Percentiles rank a stretch among this genome's conserved stretches.
Evolutionary conservation across 1,140 invertebrate genomes (phyloP).

Genomic region (Meloidogyne hapla): DNA sequence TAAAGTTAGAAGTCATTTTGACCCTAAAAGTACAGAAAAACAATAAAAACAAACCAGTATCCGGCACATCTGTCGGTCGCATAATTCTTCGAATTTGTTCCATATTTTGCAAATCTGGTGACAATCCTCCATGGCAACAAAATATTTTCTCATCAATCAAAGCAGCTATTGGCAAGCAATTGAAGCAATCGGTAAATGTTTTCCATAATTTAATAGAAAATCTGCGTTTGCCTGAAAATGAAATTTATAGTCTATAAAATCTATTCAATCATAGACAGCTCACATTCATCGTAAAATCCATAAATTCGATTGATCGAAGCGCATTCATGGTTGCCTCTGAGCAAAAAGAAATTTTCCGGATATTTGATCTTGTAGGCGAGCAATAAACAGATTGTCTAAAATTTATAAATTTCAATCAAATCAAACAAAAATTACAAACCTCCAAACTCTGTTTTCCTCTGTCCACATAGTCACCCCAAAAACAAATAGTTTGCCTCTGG

Average conservation of each 20-base stretch:
- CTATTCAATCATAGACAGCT: no score
- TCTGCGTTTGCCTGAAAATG: conserved; percentile 67
- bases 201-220: conserved; percentile 71
- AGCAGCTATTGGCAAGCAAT: conserved; percentile 73
- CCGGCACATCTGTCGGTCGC: conserved; percentile 73
- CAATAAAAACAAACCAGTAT: conserved; percentile 69
- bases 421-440: conserved; percentile 41
- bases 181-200: conserved; percentile 71
- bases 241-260: no score
- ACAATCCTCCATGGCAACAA: conserved; percentile 87
- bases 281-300: conserved; percentile 72
- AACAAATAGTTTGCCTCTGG: conserved; percentile 99
- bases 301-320: conserved; percentile 72
- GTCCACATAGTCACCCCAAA: conserved; percentile 72
- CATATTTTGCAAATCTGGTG: conserved; percentile 85
- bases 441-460: conserved; percentile 68
- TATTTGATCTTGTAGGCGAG: conserved; percentile 73
- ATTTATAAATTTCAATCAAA: conserved; percentile 8
- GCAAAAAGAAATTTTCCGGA: conserved; percentile 72
- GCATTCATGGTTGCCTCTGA: conserved; percentile 72
- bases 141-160: conserved; percentile 95
- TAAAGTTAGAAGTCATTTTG: conserved; percentile 23
- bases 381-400: conserved; percentile 69
- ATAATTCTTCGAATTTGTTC: conserved; percentile 75
- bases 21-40: no score